Base-by-base conservation (phyloP, 2,113 vertebrate species). In the Alligator sinensis region DNA sequence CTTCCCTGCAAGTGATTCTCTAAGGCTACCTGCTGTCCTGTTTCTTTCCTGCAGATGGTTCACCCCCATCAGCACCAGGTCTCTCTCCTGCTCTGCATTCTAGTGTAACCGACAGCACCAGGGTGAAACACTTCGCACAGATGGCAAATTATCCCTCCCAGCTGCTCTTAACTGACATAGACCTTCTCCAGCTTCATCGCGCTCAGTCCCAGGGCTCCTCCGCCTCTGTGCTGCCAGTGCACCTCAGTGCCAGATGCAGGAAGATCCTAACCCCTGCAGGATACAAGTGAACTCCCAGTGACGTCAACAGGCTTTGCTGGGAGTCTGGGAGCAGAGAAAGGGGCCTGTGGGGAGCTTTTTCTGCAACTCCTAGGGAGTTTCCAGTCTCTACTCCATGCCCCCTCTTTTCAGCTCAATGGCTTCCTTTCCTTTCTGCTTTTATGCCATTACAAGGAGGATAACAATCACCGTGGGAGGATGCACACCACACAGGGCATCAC, bases 121-220 rank as follows among this genome's bases (percentile, higher is more conserved):
- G 90, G 95, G 95, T 96, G 96, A 89, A 94, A 85, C 87, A 30
- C 89, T 95, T 82, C 91, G 94, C 94, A 88, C 96, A 97, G 95
- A 96, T 92, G 93, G 96, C 89, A 92, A 95, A 95, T 95, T 96
- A 96, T 95, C 62, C 78, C 91, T 90, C 89, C 89, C 93, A 95
- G 96, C 93, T 95, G 96, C 92, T 96, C 80, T 87, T 80, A 1
- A 17, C 92, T 89, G 87, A 92, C 0, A 0, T 1, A 82, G 85
- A 77, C 62, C 80, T 86, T 70, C 86, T n/a, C 82, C 61, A 84
- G 22, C 86, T 93, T 57, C 93, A 75, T 28, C 0, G 0, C 24
- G 92, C 79, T 47, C 16, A 89, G 90, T 22, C 55, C 22, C 17
- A 68, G 86, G 75, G 30, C 83, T 91, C 47, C 34, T 92, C 89